Evolutionary conservation across 2,888 invertebrate species (phyloP), one percentile per base, ranked within the genome.

Genomic region (Pyrgus malvae): DNA sequence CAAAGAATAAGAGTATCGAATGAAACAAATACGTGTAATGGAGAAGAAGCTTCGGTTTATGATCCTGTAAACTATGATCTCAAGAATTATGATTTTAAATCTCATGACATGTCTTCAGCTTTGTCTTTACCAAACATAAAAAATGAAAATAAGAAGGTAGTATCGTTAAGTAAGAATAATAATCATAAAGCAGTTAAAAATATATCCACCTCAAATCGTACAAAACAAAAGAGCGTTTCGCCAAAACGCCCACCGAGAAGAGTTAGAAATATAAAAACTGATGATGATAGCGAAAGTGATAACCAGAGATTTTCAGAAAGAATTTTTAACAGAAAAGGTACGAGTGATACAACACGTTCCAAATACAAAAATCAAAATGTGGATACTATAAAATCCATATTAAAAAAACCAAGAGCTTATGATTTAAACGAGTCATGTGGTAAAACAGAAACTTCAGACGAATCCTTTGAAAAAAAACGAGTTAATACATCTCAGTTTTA

Each of bases 1-100:
- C 94, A 94, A 74, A 90, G 94, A 68, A 93, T 94, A 64, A 86
- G 93, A 61, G 85, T 93, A 31, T 91, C 93, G 63, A 93, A 92
- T 63, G 92, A 92, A 62, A 75, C 76, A 23, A 86, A 80, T 64
- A 65, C 70, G 64, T 80, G 80, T 64, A 82, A 75, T 64, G 67
- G 80, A 58, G 81, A 82, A 58, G 87, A 91, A 59, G 70, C 72
- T 48, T 78, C 84, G 54, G 71, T 79, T 23, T 92, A 91, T 64
- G 92, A 92, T 65, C 81, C 87, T 64, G 74, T 86, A 6, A 79
- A 84, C 68, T 86, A 80, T 80, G 89, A 90, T 88, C 85, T 88
- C 84, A 89, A 86, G 76, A 77, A 78, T 59, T 76, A 71, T 66
- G 83, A 83, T 63, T 62, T 66, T 59, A 89, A 86, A 78, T 66